Conservation (phyloP, 2,888 invertebrate species). For the Cryptocephalus primarius region DNA sequence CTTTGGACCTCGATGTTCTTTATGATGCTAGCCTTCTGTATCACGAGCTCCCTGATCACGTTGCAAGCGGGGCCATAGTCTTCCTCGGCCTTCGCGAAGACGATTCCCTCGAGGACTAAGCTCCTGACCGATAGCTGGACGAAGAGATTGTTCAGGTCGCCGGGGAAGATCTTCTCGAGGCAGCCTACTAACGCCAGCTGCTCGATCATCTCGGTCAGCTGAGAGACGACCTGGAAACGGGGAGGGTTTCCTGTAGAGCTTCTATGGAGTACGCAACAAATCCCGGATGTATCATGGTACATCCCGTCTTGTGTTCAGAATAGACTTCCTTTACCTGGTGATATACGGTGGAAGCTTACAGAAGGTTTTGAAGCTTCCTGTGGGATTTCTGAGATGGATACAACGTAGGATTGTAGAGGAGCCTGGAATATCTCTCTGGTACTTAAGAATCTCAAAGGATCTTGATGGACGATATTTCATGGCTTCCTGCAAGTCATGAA, state of each 20-base stretch:
- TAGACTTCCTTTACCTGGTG: too few species aligned
- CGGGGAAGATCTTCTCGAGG: conserved; percentile 11
- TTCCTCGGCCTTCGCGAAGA: conserved; percentile 11
- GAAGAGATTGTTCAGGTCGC: conserved; percentile 11
- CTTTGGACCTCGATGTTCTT: conserved; percentile 9
- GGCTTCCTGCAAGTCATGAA: too few species aligned
- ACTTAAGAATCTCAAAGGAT: too few species aligned
- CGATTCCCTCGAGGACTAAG: conserved; percentile 17
- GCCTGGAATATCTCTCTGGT: too few species aligned
- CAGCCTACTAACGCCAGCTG: conserved; percentile 16
- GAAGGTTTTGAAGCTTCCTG: too few species aligned
- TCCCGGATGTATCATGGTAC: too few species aligned
- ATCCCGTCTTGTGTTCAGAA: too few species aligned
- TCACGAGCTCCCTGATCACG: conserved; percentile 12
- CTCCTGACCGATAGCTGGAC: conserved; percentile 11
- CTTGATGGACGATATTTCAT: too few species aligned
- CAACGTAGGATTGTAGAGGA: too few species aligned
- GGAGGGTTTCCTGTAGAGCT: neutral
- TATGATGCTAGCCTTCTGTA: conserved; percentile 10
- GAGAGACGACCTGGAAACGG: conserved; percentile 10
- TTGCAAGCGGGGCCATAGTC: conserved; percentile 16
- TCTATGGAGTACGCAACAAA: too few species aligned
- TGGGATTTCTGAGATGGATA: too few species aligned
- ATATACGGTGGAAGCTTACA: too few species aligned
- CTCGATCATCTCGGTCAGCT: conserved; percentile 10